Base-by-base conservation (phyloP, 2,888 invertebrate species). In the Chalcis sispes region DNA sequence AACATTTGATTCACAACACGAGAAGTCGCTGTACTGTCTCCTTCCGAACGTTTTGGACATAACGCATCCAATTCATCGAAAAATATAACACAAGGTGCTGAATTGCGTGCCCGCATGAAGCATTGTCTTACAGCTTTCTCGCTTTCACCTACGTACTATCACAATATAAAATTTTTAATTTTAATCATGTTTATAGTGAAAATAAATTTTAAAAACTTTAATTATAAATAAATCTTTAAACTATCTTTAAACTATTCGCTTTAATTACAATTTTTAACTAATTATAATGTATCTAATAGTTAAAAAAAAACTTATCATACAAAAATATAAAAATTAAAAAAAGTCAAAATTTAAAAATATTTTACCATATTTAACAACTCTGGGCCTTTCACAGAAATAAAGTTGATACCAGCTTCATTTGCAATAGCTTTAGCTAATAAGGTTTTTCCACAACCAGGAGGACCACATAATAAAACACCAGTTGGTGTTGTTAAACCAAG, bases 331-430 rank as follows among this genome's bases (percentile, higher is more conserved):
- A 73, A 29, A 69, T 73, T 29, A 25, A 27, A 42, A 66, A n/a
- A n/a, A n/a, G n/a, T n/a, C n/a, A n/a, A n/a, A 7, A 59, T 29
- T 40, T 27, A n/a, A 52, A 52, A 18, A 25, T 25, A 36, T n/a
- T 10, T 74, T 58, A 96, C 96, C 99, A 99, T 99, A 86, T 98
- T 99, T 73, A 99, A 91, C 69, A 99, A 89, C 89, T 99, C 99
- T 0, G 99, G 99, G 18, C 99, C 99, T 90, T 99, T 99, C 0
- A 99, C 98, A 7, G 98, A 98, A 83, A 99, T 98, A 83, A 99
- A 99, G 90, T 99, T 99, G 50, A 99, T 96, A 40, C 98, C 98
- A 48, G 98, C 97, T 90, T 99, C 99, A 90, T 99, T 99, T 0
- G 99, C 99, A 48, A 99, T 94, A 27, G 99, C 99, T 91, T 99